phyloP scores from a whole-genome alignment of 2,113 vertebrate genomes.

The Nesoenas mayeri region DNA sequence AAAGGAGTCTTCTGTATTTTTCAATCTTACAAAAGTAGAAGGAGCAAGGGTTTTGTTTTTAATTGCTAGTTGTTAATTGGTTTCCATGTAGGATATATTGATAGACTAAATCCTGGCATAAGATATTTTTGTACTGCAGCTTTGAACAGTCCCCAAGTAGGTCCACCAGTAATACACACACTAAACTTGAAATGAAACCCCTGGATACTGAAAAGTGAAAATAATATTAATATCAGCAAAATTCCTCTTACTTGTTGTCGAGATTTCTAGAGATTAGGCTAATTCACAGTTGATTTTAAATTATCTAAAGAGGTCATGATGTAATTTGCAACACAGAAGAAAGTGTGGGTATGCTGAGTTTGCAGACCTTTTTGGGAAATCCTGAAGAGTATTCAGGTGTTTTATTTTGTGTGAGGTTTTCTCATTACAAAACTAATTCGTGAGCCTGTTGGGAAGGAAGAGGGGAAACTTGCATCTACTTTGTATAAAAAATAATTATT shows the following conservation, averaged over 20 bases:
- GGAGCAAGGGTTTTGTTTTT: neutral
- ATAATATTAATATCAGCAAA: neutral
- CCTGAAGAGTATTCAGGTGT: neutral
- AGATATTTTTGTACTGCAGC: neutral
- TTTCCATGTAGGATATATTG: neutral
- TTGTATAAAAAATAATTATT: neutral
- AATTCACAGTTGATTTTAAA: neutral
- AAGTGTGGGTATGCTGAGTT: neutral
- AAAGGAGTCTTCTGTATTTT: neutral
- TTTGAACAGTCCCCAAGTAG: neutral
- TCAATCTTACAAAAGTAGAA: neutral
- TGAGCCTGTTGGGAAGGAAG: neutral
- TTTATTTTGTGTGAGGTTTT: neutral
- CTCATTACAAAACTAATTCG: neutral
- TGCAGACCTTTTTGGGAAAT: neutral
- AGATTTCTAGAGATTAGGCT: neutral
- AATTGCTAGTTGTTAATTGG: neutral
- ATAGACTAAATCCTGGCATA: neutral
- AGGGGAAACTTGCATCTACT: neutral
- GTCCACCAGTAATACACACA: rapidly evolving
- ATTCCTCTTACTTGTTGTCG: neutral
- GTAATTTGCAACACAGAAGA: neutral
- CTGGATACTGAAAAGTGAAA: neutral
- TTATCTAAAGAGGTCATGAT: neutral
- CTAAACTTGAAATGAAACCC: neutral